Evolutionary conservation across 2,797 vertebrate species (phyloP), one percentile per base, ranked within the genome.

Genomic region (Rhinophrynus dorsalis): DNA sequence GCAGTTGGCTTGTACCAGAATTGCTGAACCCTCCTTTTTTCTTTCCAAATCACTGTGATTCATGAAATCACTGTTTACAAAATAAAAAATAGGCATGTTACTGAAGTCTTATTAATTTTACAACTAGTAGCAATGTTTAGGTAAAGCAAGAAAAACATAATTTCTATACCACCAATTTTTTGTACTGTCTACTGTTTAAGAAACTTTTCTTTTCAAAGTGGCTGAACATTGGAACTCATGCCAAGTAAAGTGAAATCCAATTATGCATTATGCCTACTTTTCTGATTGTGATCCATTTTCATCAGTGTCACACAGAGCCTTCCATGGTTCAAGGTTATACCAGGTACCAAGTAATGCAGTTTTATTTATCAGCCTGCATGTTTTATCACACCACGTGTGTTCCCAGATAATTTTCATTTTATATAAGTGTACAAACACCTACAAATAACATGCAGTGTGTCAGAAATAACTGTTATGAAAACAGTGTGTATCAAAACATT

Each of bases 251-350:
- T 68, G 56, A 60, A 68, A 68, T 68, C 67, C 67, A 68, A 68
- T 68, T 68, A 68, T 68, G 45, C n/a, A n/a, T n/a, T 60, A 60
- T 60, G 56, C 56, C 56, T 60, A 52, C 56, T 68, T 56, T 68
- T 68, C 60, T 68, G 32, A 54, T 40, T 40, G 56, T 68, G 67
- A 68, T 68, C 55, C 67, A 52, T 68, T 68, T 68, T 68, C 56
- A 60, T 68, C 56, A 60, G 56, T 56, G 40, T 68, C 67, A 68
- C 67, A 68, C 67, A 60, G 66, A 51, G 67, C 29, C 35, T 52
- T 60, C 56, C 26, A 52, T 58, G 27, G 56, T 68, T 60, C 56
- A 51, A 47, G 45, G 33, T 68, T 33, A 60, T 68, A 68, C 60
- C 60, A 60, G 67, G 47, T 60, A 60, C 56, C 67, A 60, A 68